Base-by-base conservation (phyloP, 2,888 invertebrate species). In the Campopleginae sp. region DNA sequence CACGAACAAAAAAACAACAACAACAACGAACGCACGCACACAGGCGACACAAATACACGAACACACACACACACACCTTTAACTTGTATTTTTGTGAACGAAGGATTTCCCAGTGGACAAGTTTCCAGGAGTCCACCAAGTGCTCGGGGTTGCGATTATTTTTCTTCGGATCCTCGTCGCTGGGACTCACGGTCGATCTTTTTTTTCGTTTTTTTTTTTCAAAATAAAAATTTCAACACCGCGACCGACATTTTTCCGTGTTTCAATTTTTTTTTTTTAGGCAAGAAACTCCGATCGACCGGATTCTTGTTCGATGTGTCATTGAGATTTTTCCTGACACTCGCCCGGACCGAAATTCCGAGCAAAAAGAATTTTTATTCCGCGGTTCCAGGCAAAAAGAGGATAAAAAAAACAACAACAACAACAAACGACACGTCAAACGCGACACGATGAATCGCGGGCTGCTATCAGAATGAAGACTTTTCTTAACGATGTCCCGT, bases 401-500 rank as follows among this genome's bases (percentile, higher is more conserved):
- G 70, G 23, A 33, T 70, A 19, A 58, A 72, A 81, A 63, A 75
- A 74, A 61, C n/a, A 63, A 72, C 76, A 54, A 72, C 48, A 72
- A 78, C 51, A 70, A 51, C 54, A 48, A 54, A 48, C 65, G 19
- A 10, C 74, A 12, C 27, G 44, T 66, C 78, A 81, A 85, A 77
- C 84, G 75, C 71, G 81, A 82, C 85, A 84, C 80, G 72, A 85
- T 82, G 82, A 78, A 87, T 86, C 86, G 88, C 91, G 91, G 89
- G 90, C 90, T 91, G 88, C 91, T 92, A 91, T 93, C 91, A 90
- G 92, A 93, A 92, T 93, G 93, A 90, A 91, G 90, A 89, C 90
- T 93, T 93, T 93, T 93, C 93, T 92, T 92, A 92, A 92, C 91
- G 89, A 89, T 90, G 91, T 89, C 91, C 89, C 90, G 90, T 93